These are phyloP conservation scores for Balearica regulorum DNA, from an alignment of 2,797 vertebrate genomes.

Conservation along the genomic window DNA sequence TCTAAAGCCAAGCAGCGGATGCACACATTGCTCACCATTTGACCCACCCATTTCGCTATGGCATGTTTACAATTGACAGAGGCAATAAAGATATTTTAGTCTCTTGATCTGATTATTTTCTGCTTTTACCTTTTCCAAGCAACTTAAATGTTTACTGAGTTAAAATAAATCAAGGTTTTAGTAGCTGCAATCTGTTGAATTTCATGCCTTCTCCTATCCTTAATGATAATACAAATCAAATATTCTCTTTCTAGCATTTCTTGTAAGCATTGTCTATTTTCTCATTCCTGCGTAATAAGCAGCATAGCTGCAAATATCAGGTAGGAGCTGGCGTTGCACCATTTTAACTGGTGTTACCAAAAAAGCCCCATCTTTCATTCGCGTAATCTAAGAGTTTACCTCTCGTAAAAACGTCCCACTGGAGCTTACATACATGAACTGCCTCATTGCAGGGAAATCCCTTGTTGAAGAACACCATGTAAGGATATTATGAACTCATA, in stretches of 20 bases:
- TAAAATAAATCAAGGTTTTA: background rate
- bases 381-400: background rate
- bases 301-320: background rate
- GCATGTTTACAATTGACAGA: background rate
- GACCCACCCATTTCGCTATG: background rate
- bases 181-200: background rate
- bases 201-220: background rate
- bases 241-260: conserved; percentile 31
- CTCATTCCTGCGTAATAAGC: background rate
- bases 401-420: background rate
- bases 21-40: background rate
- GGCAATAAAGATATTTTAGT: background rate
- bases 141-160: background rate
- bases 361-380: rapidly evolving
- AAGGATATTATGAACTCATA: background rate
- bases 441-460: conserved; percentile 1
- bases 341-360: background rate
- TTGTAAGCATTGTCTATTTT: background rate
- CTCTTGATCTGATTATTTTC: background rate
- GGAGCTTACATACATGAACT: background rate
- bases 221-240: background rate
- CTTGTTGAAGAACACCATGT: background rate
- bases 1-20: background rate
- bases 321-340: background rate
- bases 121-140: background rate